Base-by-base conservation (phyloP, 35 echinoderm and acorn worm species). In the Diadema setosum region DNA sequence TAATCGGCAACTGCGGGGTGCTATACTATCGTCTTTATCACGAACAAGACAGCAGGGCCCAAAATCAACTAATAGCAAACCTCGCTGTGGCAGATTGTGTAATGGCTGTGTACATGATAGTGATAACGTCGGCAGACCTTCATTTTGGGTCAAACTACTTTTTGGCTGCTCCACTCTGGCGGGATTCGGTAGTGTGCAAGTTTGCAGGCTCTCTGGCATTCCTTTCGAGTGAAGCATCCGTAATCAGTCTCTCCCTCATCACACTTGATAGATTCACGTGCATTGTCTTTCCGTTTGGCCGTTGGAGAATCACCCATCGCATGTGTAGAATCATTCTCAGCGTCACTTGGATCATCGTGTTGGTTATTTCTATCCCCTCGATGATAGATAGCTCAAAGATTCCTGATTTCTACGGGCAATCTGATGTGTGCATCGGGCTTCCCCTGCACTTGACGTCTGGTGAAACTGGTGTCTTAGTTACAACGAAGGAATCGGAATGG, bases 251-350 rank as follows among this genome's bases (percentile, higher is more conserved):
- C 1, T 85, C 88, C 0, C 41, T 92, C 0, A 91, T 98, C 2
- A 94, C 91, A 11, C 18, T 98, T 33, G 92, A 98, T 50, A 65
- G 96, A 32, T 91, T 98, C 31, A 41, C 94, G 2, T 81, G 92
- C 45, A 81, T 94, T 17, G 84, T 98, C 3, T 98, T 89, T 89
- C 92, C 92, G 3, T 94, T 94, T 42, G 85, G 92, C 57, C 48
- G 80, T 45, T 42, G 81, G 7, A 87, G 83, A 23, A 81, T 94
- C 18, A 46, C 50, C 35, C 20, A 42, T 5, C 87, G 45, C 18
- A 35, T 46, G 16, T 40, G 84, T 23, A 20, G 45, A 18, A 24
- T 80, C 8, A 44, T 82, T 25, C 16, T 94, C 24, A 41, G 29
- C 15, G 67, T 50, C 24, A 45, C 84, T 3, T 98, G 96, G 96